A percentile compares a stretch with the other conserved stretches of the same genome.
These are phyloP conservation scores for Mechanitis messenoides DNA, from an alignment of 2,888 invertebrate species.

Conservation along the genomic window DNA sequence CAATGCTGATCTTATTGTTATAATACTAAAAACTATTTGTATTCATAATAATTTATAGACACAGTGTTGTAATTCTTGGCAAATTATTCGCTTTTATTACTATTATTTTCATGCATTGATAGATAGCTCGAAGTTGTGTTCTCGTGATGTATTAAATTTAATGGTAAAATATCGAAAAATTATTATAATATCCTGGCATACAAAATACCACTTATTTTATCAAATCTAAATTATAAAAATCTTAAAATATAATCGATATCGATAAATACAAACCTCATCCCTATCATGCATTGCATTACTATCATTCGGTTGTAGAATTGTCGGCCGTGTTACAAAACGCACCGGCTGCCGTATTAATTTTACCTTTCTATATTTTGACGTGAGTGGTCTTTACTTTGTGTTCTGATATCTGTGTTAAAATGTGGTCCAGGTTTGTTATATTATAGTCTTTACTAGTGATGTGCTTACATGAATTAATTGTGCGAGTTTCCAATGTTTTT, in stretches of 20 bases:
- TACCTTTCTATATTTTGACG: slow-evolving; percentile 8
- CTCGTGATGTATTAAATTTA: too few species aligned
- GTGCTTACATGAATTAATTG: not conserved
- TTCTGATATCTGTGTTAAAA: slow-evolving; percentile 4
- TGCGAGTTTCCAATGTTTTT: too few species aligned
- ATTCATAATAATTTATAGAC: too few species aligned
- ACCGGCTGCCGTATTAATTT: slow-evolving; percentile 12
- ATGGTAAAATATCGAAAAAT: too few species aligned
- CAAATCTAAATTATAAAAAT: not conserved
- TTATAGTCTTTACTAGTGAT: not conserved
- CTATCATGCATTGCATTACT: slow-evolving; percentile 12
- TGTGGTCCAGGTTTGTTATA: slow-evolving; percentile 13
- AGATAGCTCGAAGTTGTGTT: too few species aligned
- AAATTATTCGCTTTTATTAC: too few species aligned
- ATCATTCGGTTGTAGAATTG: slow-evolving; percentile 18
- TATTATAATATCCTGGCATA: not conserved
- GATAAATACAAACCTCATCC: slow-evolving; percentile 9
- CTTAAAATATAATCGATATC: not conserved
- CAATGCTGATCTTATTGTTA: too few species aligned
- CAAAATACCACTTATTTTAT: not conserved
- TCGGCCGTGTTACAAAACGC: slow-evolving; percentile 16
- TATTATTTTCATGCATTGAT: too few species aligned
- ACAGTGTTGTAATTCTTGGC: too few species aligned
- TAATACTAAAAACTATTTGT: too few species aligned
- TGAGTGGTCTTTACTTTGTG: slow-evolving; percentile 7